Base-by-base conservation (phyloP, 1,140 invertebrate genomes). In the Calosoma granatense region DNA sequence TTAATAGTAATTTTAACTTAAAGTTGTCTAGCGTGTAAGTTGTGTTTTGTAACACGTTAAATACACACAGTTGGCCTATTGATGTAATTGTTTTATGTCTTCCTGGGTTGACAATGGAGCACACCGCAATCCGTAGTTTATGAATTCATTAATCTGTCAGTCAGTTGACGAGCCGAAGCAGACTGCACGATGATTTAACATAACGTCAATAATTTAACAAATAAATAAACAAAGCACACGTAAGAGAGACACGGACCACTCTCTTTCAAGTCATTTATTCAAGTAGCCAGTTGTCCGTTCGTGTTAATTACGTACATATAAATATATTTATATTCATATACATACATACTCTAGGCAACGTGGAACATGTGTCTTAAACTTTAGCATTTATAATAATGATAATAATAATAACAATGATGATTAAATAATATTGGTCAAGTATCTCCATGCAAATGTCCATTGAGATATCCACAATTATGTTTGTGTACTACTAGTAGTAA, bases 341-440 rank as follows among this genome's bases (percentile, higher is more conserved):
- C n/a, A 36, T 36, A 36, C 26, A 36, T 36, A 36, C 26, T 36
- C n/a, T 36, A 36, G 26, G 26, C 39, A 57, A 41, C 56, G 51
- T 53, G 56, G 54, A 57, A 60, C 51, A 68, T 65, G 67, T 68
- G 67, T 68, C 67, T 68, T 68, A 67, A 12, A 59, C 60, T 68
- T 62, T 65, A 64, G 64, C 61, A 64, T 66, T 64, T 62, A 66
- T 36, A 36, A 36, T 36, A 36, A 36, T n/a, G n/a, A n/a, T n/a
- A n/a, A n/a, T n/a, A n/a, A n/a, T n/a, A n/a, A n/a, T n/a, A n/a
- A n/a, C n/a, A n/a, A n/a, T n/a, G n/a, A n/a, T n/a, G n/a, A n/a
- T n/a, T n/a, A n/a, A n/a, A n/a, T n/a, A n/a, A n/a, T 36, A 9
- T 36, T 9, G 6, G 6, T 36, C 6, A 36, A 36, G n/a, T 36